Evolutionary conservation across 2,797 vertebrate species (phyloP).

Genomic region (Trachops cirrhosus): DNA sequence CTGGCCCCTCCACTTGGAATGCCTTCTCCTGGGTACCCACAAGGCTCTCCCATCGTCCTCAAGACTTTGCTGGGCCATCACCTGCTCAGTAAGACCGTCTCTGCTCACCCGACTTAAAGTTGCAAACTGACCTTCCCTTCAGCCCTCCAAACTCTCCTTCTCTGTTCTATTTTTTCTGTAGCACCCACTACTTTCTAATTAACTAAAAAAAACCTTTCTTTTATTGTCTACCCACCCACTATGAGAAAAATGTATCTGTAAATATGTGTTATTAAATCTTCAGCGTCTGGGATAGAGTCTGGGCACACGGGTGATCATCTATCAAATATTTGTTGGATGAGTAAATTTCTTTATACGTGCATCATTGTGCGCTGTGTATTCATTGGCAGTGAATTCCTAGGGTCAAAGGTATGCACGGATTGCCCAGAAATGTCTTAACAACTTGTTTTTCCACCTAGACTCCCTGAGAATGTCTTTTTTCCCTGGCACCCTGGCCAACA

Average conservation of each 20-base stretch:
- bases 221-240: background rate
- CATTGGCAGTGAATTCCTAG: background rate
- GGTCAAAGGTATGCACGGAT: background rate
- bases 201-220: background rate
- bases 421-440: background rate
- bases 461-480: background rate
- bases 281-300: background rate
- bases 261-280: background rate
- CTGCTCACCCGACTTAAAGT: background rate
- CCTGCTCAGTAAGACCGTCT: background rate
- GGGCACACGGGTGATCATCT: background rate
- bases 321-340: background rate
- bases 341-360: background rate
- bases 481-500: background rate
- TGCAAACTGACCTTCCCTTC: background rate
- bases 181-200: background rate
- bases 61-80: background rate
- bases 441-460: background rate
- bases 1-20: background rate
- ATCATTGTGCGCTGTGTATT: background rate
- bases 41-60: background rate
- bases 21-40: background rate
- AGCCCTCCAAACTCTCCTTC: background rate
- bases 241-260: background rate
- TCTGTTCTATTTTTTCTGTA: background rate